Percentiles rank a stretch among this genome's conserved stretches.
phyloP scores from a whole-genome alignment of 2,797 vertebrate species.

The Erithacus rubecula region DNA sequence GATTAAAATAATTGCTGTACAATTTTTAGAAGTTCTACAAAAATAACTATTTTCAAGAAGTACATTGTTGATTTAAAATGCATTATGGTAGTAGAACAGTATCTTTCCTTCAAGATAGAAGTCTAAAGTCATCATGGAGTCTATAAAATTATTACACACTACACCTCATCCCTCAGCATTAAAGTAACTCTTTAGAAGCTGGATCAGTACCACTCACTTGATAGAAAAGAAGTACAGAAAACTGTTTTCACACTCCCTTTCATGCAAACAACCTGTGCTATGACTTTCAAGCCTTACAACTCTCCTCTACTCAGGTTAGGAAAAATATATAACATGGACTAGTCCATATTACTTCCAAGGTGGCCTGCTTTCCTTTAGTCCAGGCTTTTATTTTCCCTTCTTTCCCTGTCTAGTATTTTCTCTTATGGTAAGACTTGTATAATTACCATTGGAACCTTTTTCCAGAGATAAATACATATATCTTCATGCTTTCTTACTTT shows the following conservation, averaged over 20 bases:
- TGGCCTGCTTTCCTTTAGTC: not conserved
- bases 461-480: not conserved
- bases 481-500: not conserved
- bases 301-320: not conserved
- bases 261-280: not conserved
- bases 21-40: not conserved
- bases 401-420: not conserved
- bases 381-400: not conserved
- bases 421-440: not conserved
- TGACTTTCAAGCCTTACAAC: not conserved
- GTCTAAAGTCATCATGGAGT: not conserved
- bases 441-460: not conserved
- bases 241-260: not conserved
- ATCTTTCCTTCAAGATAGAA: not conserved
- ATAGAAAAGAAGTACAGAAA: not conserved
- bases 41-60: not conserved
- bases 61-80: not conserved
- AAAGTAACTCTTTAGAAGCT: not conserved
- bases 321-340: not conserved
- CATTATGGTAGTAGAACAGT: not conserved
- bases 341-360: not conserved
- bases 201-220: not conserved
- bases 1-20: not conserved
- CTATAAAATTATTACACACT: not conserved
- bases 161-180: not conserved